phyloP scores from a whole-genome alignment of 2,113 vertebrate genomes.

The Setophaga kirtlandii region DNA sequence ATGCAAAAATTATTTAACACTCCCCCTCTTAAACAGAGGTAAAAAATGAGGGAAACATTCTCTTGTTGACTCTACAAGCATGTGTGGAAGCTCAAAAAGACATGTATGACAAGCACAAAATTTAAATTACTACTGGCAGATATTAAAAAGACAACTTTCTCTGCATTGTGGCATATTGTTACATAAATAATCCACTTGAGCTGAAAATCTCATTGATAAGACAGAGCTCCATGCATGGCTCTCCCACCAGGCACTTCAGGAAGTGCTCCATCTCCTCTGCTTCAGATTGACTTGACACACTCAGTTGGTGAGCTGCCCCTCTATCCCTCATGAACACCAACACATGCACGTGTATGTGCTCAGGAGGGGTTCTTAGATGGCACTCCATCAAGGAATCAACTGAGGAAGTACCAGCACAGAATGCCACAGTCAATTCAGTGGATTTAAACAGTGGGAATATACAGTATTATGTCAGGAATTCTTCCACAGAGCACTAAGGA shows the following conservation, averaged over 20 bases:
- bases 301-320: not conserved
- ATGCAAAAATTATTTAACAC: not conserved
- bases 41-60: not conserved
- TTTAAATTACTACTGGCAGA: not conserved
- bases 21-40: not conserved
- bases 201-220: not conserved
- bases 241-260: not conserved
- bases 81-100: not conserved
- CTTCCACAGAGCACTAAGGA: not conserved
- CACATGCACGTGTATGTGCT: fast-evolving
- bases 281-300: not conserved
- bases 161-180: not conserved
- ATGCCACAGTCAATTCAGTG: not conserved
- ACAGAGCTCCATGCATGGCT: not conserved
- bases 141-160: not conserved
- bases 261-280: not conserved
- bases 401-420: not conserved
- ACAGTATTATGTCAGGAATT: not conserved
- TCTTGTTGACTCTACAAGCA: not conserved
- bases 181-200: not conserved
- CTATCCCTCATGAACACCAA: not conserved
- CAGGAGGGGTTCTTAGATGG: not conserved
- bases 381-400: not conserved
- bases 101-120: not conserved
- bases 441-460: not conserved